Evolutionary conservation across 1,140 invertebrate species (phyloP), one percentile per base, ranked within the genome.

Genomic region (Bombus huntii): DNA sequence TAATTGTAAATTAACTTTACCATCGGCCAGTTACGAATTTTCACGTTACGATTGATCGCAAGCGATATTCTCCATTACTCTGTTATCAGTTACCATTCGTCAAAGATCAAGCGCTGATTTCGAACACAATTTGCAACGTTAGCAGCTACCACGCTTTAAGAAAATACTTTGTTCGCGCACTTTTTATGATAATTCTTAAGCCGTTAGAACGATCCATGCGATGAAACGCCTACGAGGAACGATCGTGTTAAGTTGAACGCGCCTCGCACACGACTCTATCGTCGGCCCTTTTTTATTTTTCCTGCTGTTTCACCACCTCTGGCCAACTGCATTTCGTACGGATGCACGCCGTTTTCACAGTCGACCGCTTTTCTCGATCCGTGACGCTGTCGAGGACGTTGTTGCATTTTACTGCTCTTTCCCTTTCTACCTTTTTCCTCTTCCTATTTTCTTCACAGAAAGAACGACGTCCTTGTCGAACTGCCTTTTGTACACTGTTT

Each of bases 261-360:
- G 39, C 3, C 28, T n/a, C 62, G 62, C 62, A 3, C n/a, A 44
- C 37, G 25, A 15, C 13, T 22, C 13, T 31, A 44, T 74, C 34
- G 47, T 82, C 57, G 80, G 44, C 34, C 65, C 6, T 44, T 47
- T 57, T 74, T 47, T 39, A 65, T 31, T 28, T 34, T 31, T 25
- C 22, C 22, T 59, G 39, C 25, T 28, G 12, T 75, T 47, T 66
- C 53, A 4, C 12, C 66, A 57, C 47, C 78, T 81, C 34, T 81
- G 66, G 37, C 78, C 66, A 42, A 44, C 13, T 28, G 25, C 66
- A 71, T 81, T 81, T 71, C 78, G 57, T 47, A 66, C 81, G 81
- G 81, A 74, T 82, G 31, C 81, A 74, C 57, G 81, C 81, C 57
- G 57, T 74, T 82, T 82, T 82, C 71, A 82, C 81, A 74, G 81